phyloP scores from a whole-genome alignment of 1,140 invertebrate species.

The Platorchestia sp. region DNA sequence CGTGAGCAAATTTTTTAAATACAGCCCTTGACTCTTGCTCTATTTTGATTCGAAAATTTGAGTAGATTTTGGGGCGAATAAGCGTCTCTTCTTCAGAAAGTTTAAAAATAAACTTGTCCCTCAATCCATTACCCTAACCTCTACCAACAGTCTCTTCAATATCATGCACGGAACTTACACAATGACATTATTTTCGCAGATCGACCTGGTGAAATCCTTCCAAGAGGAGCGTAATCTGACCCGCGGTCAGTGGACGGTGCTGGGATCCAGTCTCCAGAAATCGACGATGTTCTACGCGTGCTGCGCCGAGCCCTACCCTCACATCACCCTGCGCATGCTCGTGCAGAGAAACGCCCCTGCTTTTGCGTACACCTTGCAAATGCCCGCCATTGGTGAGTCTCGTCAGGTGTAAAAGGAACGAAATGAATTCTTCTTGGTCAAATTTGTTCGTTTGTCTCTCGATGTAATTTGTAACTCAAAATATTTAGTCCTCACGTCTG shows the following conservation, averaged over 20 bases:
- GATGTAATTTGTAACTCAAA: too few relatives aligned
- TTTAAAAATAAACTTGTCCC: background rate
- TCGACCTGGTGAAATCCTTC: constrained; percentile 46
- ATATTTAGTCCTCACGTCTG: too few relatives aligned
- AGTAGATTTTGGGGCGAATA: too few relatives aligned
- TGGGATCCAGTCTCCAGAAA: constrained; percentile 20
- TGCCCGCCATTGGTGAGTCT: constrained; percentile 55
- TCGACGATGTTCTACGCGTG: constrained; percentile 44
- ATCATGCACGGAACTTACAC: background rate
- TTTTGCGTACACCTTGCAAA: constrained; percentile 39
- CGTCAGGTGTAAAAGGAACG: background rate
- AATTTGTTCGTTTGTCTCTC: too few relatives aligned
- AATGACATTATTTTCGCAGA: background rate
- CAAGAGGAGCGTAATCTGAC: constrained; percentile 29
- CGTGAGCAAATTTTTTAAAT: too few relatives aligned
- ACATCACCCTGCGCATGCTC: constrained; percentile 40
- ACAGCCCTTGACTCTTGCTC: too few relatives aligned
- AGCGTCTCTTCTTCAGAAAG: too few relatives aligned
- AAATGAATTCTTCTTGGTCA: too few relatives aligned
- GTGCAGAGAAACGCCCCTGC: constrained; percentile 49
- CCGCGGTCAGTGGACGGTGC: constrained; percentile 46
- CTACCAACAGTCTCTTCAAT: background rate
- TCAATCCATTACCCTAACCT: background rate
- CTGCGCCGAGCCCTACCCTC: constrained; percentile 41
- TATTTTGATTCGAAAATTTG: too few relatives aligned